Evolutionary conservation across 64 coral and sea anemone genomes (phyloP), one percentile per base, ranked within the genome.

Genomic region (Actinia tenebrosa): DNA sequence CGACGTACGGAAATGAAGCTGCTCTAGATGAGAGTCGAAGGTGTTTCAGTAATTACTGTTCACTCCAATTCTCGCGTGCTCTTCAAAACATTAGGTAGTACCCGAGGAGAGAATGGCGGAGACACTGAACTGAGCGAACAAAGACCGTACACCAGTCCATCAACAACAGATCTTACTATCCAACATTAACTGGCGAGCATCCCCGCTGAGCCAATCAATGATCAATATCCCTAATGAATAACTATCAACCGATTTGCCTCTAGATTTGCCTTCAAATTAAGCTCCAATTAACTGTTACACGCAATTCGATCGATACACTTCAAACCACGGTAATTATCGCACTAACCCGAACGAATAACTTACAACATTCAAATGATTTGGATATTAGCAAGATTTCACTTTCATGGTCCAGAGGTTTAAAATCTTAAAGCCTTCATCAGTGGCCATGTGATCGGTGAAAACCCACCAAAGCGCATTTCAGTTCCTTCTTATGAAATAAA

Each of bases 151-250:
- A 4, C 27, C 69, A 75, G 69, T 69, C 69, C n/a, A 10, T 75
- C 69, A 75, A 75, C 25, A 75, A 75, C 25, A 75, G 69, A 10
- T 3, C 69, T 42, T 2, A 14, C 63, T 22, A 66, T 19, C 11
- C 63, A 22, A 66, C n/a, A 50, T 81, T 18, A 81, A 50, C 50
- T 81, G 79, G 53, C 16, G 46, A 81, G 22, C 7, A 4, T 81
- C 46, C 79, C 45, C 46, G 79, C 79, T 81, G 43, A 20, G 50
- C 46, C 79, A 81, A 50, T 81, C 69, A 75, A 42, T 75, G 25
- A 10, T 42, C 69, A 75, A 75, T 75, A 75, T 75, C 69, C 13
- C 37, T 75, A 75, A 75, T 75, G 25, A 75, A 42, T 75, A 30
- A 30, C 26, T 75, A 75, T 75, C 69, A 75, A 9, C 9, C 7